A percentile compares a stretch with the other conserved stretches of the same genome.
Conservation (phyloP, 2,888 invertebrate species). For the Ditula angustiorana region DNA sequence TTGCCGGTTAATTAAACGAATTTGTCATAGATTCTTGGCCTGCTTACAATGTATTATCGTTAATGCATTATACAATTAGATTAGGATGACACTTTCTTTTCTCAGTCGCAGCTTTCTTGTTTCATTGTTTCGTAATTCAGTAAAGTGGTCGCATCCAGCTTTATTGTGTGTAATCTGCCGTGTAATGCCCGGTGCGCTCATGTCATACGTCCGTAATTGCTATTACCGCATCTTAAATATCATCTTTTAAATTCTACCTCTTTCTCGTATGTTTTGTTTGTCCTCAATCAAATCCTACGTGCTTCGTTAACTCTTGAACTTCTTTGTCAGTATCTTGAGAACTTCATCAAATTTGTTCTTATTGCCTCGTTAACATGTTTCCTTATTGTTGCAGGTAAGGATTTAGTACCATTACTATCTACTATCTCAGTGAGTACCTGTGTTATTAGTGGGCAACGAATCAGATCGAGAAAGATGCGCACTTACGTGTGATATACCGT, state of each 20-base stretch:
- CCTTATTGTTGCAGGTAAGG: constrained; percentile 77
- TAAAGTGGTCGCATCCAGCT: constrained; percentile 60
- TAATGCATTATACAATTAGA: constrained; percentile 62
- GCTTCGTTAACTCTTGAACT: constrained; percentile 67
- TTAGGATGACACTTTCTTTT: constrained; percentile 71
- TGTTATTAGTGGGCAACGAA: constrained; percentile 44
- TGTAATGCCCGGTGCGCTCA: constrained; percentile 67
- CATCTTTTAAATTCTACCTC: too few relatives aligned
- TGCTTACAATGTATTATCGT: constrained; percentile 49
- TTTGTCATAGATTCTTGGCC: constrained; percentile 43
- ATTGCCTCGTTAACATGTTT: constrained; percentile 36
- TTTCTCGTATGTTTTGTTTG: constrained; percentile 55
- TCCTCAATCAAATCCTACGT: constrained; percentile 48
- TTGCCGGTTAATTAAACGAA: constrained; percentile 19
- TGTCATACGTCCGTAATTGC: constrained; percentile 68
- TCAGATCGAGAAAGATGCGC: constrained; percentile 36
- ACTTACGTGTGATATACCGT: constrained; percentile 47
- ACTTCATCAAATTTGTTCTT: constrained; percentile 27
- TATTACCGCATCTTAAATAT: constrained; percentile 68
- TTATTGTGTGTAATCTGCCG: constrained; percentile 71
- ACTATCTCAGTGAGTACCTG: constrained; percentile 57
- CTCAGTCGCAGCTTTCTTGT: constrained; percentile 71
- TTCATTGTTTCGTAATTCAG: constrained; percentile 77
- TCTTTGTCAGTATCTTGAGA: constrained; percentile 39
- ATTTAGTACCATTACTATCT: constrained; percentile 43